Conservation (phyloP, 2,797 vertebrate species). For the Dryobates pubescens region DNA sequence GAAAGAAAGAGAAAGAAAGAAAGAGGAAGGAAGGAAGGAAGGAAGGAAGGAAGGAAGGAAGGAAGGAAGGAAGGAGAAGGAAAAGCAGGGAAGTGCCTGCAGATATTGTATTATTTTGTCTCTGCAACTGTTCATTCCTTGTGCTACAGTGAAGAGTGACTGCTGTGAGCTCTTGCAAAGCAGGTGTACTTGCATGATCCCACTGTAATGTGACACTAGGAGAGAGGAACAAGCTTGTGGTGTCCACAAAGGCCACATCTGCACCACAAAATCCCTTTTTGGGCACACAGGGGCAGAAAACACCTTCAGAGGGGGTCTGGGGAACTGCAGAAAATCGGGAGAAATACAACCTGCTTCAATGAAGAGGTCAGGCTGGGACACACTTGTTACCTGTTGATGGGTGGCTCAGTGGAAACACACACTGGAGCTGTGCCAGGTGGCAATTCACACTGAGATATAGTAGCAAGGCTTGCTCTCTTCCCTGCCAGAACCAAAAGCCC, state of each 20-base stretch:
- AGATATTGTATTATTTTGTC: background rate
- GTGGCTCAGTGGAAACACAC: background rate
- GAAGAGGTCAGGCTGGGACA: background rate
- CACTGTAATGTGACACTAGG: background rate
- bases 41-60: background rate
- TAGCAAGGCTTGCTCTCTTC: background rate
- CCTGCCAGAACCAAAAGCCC: background rate
- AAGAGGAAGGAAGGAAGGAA: no score
- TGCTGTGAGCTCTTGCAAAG: background rate
- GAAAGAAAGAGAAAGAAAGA: no score
- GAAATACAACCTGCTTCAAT: background rate
- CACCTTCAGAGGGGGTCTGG: background rate
- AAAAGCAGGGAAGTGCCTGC: background rate
- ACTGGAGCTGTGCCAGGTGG: background rate
- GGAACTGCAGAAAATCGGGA: background rate
- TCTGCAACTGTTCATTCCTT: background rate
- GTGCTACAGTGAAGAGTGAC: background rate
- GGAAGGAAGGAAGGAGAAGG: no score
- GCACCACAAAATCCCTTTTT: background rate
- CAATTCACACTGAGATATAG: background rate
- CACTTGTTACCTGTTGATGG: background rate
- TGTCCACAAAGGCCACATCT: background rate
- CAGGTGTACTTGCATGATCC: accelerated
- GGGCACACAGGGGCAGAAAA: background rate
- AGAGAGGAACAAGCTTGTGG: background rate